Evolutionary conservation across 2,888 invertebrate genomes (phyloP).

Genomic region (Therioaphis trifolii): DNA sequence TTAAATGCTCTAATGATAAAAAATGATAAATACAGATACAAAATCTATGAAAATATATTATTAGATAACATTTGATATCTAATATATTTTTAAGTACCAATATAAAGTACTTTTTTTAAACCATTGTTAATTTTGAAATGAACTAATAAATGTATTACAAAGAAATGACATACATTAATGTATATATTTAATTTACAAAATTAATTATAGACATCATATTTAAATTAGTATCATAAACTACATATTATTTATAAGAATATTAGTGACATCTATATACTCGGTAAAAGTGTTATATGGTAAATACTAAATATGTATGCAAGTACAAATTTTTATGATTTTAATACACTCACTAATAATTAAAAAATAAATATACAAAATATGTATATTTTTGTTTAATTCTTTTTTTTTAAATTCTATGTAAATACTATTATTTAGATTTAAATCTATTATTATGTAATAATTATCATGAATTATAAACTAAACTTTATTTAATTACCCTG

Average conservation of each 20-base stretch:
- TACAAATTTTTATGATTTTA: conserved; percentile 5
- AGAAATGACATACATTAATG: not conserved
- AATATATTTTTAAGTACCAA: not conserved
- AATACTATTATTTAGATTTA: not conserved
- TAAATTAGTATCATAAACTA: not conserved
- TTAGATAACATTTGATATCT: not conserved
- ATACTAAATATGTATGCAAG: not conserved
- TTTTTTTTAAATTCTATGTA: too few relatives aligned
- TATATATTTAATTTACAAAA: not conserved
- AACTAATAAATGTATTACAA: too few relatives aligned
- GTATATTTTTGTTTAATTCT: too few relatives aligned
- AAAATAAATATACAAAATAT: not conserved
- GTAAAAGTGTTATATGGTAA: not conserved
- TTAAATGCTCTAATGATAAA: conserved; percentile 9
- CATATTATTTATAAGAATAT: not conserved
- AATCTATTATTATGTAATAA: too few relatives aligned
- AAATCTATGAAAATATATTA: not conserved
- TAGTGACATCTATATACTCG: not conserved
- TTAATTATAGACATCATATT: not conserved
- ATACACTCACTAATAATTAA: not conserved
- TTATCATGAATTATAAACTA: not conserved
- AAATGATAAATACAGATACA: not conserved
- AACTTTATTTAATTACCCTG: conserved; percentile 9
- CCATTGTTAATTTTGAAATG: too few relatives aligned
- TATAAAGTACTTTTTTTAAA: not conserved